Base-by-base conservation (phyloP, 2,797 vertebrate species). In the Agapornis canus region DNA sequence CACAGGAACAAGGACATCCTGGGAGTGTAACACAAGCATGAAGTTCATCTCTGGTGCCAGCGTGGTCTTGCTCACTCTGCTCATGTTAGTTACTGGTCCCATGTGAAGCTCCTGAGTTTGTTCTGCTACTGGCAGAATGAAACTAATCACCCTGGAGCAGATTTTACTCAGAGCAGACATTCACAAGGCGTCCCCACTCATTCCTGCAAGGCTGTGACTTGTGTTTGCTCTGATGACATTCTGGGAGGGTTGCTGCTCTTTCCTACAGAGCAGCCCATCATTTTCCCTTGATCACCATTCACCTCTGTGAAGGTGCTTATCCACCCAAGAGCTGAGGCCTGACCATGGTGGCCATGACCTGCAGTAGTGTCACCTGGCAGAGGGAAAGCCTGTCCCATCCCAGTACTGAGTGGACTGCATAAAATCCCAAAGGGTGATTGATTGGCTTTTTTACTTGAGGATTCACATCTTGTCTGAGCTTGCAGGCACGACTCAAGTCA, bases 271-370 rank as follows among this genome's bases (percentile, higher is more conserved):
- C 13, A 69, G 56, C 51, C 31, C 20, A 1, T 52, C 47, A 49
- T 64, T 32, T 1, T 5, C 12, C 52, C 32, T 26, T 77, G 25
- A 27, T 86, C 51, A 3, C 43, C 7, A 13, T 10, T 65, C 14
- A 42, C 37, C 40, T 66, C 47, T 39, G 5, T 19, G 82, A 47
- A 69, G 35, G 42, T 12, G 35, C 31, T 85, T 29, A n/a, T 52
- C 39, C 42, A 18, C 13, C 4, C 51, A 15, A 59, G 52, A 83
- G 25, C 63, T 82, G 72, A 75, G 69, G 31, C 60, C 22, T 32
- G 66, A 2, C 61, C 13, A 1, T 1, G 3, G 69, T 59, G 66
- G 26, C 63, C 1, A 0, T 10, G 37, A 47, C 27, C 65, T 73
- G 48, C 45, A 56, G 37, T 19, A 11, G 3, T 48, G 69, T 86